These are phyloP conservation scores for Corticium candelabrum DNA, from an alignment of 37 sponge, comb jelly and placozoan genomes.

Conservation along the genomic window DNA sequence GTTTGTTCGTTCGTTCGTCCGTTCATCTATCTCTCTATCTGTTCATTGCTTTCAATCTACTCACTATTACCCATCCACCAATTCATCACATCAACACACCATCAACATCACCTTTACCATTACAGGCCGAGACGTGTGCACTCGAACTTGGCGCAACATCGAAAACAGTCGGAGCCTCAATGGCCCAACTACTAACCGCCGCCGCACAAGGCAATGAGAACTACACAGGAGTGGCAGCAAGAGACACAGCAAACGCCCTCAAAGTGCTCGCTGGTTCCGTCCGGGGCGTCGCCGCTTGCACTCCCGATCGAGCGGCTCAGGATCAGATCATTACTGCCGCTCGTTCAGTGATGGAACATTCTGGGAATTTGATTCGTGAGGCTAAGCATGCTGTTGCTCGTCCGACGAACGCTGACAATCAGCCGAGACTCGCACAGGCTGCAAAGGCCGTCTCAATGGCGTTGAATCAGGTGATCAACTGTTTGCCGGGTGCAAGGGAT, in stretches of 20 bases:
- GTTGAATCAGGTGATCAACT: conserved; percentile 84
- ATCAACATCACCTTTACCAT: not conserved
- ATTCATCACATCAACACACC: not conserved
- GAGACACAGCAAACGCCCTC: conserved; percentile 91
- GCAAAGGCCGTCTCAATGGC: conserved; percentile 94
- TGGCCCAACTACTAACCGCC: conserved; percentile 97
- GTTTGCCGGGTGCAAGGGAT: conserved; percentile 91
- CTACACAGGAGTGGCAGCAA: conserved; percentile 95
- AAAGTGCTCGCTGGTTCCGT: conserved; percentile 56
- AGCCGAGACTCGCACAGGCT: conserved; percentile 26
- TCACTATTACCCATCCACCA: too few relatives aligned
- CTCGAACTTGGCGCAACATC: conserved; percentile 82
- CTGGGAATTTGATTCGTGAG: conserved; percentile 23
- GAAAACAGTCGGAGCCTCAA: conserved; percentile 92
- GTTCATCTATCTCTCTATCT: too few relatives aligned
- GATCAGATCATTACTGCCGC: conserved; percentile 74
- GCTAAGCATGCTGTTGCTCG: conserved; percentile 12
- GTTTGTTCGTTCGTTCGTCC: too few relatives aligned
- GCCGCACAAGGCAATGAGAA: conserved; percentile 95
- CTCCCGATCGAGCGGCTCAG: conserved; percentile 57
- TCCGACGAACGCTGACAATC: not conserved
- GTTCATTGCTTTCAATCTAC: too few relatives aligned
- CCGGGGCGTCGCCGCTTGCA: conserved; percentile 86
- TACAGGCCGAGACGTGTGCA: conserved; percentile 42
- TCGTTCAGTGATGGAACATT: conserved; percentile 27